Conservation (phyloP, 2,888 invertebrate species). For the Stegana nigrithorax region DNA sequence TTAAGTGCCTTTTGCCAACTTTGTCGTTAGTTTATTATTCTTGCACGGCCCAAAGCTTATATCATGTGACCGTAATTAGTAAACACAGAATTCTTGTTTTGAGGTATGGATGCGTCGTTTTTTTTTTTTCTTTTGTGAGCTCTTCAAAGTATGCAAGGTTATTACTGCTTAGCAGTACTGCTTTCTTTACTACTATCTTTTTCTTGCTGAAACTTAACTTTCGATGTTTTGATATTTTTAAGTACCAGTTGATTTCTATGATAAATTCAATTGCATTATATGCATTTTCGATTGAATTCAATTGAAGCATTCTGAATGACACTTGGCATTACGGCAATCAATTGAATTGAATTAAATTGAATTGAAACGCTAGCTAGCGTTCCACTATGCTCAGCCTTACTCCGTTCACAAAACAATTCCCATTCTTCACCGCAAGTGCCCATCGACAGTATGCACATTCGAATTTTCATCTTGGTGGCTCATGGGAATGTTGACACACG, state of each 20-base stretch:
- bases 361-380: no score
- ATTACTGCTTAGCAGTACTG: neutral
- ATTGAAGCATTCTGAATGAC: slow-evolving; percentile 54
- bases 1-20: neutral
- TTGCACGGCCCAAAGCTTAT: slow-evolving; percentile 10
- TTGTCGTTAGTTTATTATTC: slow-evolving; percentile 25
- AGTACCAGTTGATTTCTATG: slow-evolving; percentile 48
- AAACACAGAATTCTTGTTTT: slow-evolving; percentile 8
- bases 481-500: no score
- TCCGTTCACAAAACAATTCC: no score
- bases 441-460: no score
- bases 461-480: no score
- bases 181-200: neutral
- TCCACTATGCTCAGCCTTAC: no score
- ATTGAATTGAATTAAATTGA: no score
- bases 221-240: neutral
- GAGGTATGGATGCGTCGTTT: neutral
- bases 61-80: slow-evolving; percentile 7
- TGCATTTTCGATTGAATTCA: slow-evolving; percentile 45
- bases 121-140: no score
- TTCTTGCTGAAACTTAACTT: neutral
- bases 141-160: neutral
- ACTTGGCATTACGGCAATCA: no score
- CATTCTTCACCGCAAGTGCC: no score
- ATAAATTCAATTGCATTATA: slow-evolving; percentile 21